A percentile compares a stretch with the other conserved stretches of the same genome.
Evolutionary conservation across 2,113 vertebrate genomes (phyloP).

Genomic region (Fulmarus glacialis): DNA sequence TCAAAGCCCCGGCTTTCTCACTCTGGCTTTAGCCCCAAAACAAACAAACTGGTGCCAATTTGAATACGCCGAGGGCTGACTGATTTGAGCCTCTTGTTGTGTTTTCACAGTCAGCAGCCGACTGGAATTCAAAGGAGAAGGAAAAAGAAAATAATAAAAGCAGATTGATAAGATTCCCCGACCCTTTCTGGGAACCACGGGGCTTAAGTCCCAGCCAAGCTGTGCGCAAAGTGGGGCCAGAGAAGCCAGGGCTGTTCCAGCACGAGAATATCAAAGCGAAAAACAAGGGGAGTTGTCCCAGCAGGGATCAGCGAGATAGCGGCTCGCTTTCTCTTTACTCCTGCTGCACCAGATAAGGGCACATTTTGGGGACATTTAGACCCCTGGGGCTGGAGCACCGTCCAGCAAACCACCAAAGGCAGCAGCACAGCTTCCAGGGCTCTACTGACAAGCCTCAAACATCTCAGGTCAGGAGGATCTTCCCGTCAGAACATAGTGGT

Average conservation of each 20-base stretch:
- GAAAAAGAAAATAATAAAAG: slow-evolving; percentile 43
- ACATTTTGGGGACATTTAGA: background rate
- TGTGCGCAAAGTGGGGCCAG: background rate
- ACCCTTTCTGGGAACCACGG: background rate
- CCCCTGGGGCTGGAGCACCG: background rate
- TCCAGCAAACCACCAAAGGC: background rate
- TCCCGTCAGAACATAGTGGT: background rate
- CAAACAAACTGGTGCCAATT: slow-evolving; percentile 61
- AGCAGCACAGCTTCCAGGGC: background rate
- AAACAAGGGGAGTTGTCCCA: background rate
- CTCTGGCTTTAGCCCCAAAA: slow-evolving; percentile 38
- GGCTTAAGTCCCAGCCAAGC: background rate
- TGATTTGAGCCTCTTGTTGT: slow-evolving; percentile 4
- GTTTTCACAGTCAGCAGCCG: slow-evolving; percentile 32
- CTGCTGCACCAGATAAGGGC: background rate
- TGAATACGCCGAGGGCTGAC: background rate
- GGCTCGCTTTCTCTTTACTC: background rate
- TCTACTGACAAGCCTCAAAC: background rate
- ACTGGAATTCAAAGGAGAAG: slow-evolving; percentile 33
- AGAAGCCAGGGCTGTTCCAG: background rate
- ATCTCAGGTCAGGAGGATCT: background rate
- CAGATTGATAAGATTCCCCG: slow-evolving; percentile 35
- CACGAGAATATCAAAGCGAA: background rate
- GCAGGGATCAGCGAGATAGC: background rate
- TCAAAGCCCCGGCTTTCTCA: slow-evolving; percentile 49